A percentile compares a stretch with the other conserved stretches of the same genome.
phyloP scores from a whole-genome alignment of 2,797 vertebrate species.

The Decapterus maruadsi region DNA sequence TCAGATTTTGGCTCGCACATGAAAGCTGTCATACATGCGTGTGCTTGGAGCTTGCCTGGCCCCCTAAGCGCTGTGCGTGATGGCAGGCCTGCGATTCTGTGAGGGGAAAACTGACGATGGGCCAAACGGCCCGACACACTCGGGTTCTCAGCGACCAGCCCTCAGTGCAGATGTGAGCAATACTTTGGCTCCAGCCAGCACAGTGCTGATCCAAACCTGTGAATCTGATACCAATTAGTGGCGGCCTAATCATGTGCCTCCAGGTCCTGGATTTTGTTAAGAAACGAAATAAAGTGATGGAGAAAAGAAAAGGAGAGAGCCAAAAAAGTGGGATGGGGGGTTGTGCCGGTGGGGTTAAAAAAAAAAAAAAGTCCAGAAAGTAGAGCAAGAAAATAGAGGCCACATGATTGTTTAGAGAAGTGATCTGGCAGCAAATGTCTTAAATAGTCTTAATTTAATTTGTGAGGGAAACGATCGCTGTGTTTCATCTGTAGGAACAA shows the following conservation, averaged over 20 bases:
- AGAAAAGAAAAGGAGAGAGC: constrained; percentile 46
- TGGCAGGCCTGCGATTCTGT: constrained; percentile 60
- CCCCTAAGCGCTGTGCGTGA: constrained; percentile 53
- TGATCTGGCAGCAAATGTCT: constrained; percentile 68
- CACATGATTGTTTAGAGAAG: constrained; percentile 65
- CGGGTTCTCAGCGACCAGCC: constrained; percentile 51
- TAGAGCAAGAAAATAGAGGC: constrained; percentile 35
- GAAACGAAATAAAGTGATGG: constrained; percentile 59
- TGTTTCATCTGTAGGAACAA: constrained; percentile 32
- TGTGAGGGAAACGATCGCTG: constrained; percentile 46
- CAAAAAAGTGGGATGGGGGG: constrained; percentile 2
- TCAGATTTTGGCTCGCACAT: constrained; percentile 72
- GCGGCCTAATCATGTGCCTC: constrained; percentile 78
- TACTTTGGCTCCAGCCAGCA: constrained; percentile 63
- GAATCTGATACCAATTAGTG: constrained; percentile 87
- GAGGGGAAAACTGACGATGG: constrained; percentile 64
- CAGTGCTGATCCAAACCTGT: constrained; percentile 76
- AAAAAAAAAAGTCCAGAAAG: constrained; percentile 38
- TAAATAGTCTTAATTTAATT: constrained; percentile 60
- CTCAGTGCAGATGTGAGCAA: constrained; percentile 75
- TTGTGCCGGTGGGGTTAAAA: neutral
- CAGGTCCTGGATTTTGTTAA: constrained; percentile 75
- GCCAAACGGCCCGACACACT: constrained; percentile 68
- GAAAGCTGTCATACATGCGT: constrained; percentile 69
- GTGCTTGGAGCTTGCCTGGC: constrained; percentile 47